Evolutionary conservation across 2,113 vertebrate species (phyloP).

Genomic region (Platysternon megacephalum): DNA sequence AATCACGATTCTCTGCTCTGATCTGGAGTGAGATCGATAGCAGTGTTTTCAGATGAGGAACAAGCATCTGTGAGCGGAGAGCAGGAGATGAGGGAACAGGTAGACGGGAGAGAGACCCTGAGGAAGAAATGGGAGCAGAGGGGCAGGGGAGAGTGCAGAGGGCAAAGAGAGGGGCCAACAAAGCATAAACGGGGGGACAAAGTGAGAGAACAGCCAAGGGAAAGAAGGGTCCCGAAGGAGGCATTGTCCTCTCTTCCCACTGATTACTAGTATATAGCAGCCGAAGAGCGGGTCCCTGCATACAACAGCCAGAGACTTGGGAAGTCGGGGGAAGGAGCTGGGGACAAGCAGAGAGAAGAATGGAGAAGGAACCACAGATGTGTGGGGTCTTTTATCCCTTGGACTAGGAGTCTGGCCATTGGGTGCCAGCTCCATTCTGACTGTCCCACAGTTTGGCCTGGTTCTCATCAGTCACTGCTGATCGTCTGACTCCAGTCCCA

Average conservation of each 20-base stretch:
- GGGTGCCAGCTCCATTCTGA: too few relatives aligned
- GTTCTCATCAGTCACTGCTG: too few relatives aligned
- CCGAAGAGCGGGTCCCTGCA: too few relatives aligned
- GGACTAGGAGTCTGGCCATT: too few relatives aligned
- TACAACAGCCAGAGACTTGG: too few relatives aligned
- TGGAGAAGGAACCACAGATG: too few relatives aligned
- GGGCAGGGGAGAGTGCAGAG: rapidly evolving
- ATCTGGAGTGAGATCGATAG: not conserved
- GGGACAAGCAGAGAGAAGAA: too few relatives aligned
- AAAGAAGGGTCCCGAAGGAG: not conserved
- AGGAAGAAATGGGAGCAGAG: not conserved
- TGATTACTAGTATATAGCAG: rapidly evolving
- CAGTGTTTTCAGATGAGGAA: not conserved
- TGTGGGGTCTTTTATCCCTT: too few relatives aligned
- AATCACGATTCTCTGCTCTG: not conserved
- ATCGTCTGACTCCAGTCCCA: too few relatives aligned
- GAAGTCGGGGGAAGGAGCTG: too few relatives aligned
- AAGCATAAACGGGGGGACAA: not conserved
- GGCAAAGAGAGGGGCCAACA: rapidly evolving
- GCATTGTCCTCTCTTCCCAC: not conserved
- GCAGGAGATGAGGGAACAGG: not conserved
- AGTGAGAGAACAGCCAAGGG: not conserved
- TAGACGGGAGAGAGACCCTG: not conserved
- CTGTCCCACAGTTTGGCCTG: too few relatives aligned
- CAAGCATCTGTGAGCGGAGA: rapidly evolving